phyloP scores from a whole-genome alignment of 2,113 vertebrate genomes.

The Perccottus glenii region DNA sequence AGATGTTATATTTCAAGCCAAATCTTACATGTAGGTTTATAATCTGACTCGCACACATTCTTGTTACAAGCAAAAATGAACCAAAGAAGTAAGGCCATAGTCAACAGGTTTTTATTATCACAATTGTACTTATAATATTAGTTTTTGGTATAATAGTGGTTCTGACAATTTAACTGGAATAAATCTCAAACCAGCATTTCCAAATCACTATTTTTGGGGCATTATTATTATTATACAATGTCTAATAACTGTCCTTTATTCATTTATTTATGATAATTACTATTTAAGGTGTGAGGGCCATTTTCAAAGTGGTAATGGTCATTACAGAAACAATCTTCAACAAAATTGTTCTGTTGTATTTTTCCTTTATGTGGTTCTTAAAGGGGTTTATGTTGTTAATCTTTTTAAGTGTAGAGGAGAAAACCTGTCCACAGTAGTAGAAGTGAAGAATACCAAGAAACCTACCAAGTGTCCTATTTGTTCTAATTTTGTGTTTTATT shows the following conservation, averaged over 20 bases:
- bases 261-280: background rate
- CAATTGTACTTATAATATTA: slow-evolving; percentile 9
- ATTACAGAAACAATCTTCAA: background rate
- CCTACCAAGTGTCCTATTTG: slow-evolving; percentile 23
- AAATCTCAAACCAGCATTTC: slow-evolving; percentile 38
- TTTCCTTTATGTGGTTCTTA: slow-evolving; percentile 22
- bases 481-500: slow-evolving; percentile 2
- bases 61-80: slow-evolving; percentile 19
- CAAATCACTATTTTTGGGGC: slow-evolving; percentile 37
- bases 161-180: background rate
- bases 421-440: slow-evolving; percentile 32
- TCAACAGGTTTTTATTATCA: background rate
- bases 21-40: background rate
- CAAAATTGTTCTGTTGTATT: slow-evolving; percentile 2
- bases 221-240: slow-evolving; percentile 40
- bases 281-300: background rate
- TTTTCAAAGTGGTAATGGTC: slow-evolving; percentile 23
- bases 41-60: background rate
- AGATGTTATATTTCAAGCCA: background rate
- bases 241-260: slow-evolving; percentile 7
- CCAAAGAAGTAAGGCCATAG: slow-evolving; percentile 38
- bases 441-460: slow-evolving; percentile 12
- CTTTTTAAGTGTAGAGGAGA: slow-evolving; percentile 43
- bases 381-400: slow-evolving; percentile 60
- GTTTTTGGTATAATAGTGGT: background rate